Evolutionary conservation across 1,140 invertebrate genomes (phyloP).

Genomic region (Lordiphosa collinella): DNA sequence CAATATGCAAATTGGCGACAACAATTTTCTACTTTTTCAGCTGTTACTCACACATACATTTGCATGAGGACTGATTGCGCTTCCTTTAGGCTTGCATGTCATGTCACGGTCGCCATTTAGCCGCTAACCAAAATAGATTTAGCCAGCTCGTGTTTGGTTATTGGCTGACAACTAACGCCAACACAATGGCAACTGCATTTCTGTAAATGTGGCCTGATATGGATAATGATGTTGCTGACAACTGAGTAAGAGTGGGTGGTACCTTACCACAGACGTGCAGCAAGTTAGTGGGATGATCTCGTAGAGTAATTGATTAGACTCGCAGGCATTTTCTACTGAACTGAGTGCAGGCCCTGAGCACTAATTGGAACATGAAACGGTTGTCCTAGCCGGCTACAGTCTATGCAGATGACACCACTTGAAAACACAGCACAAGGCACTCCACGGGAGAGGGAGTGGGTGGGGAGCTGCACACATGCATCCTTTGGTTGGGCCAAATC

Average conservation of each 20-base stretch:
- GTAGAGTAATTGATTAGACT: conserved; percentile 71
- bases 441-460: not conserved
- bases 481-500: conserved; percentile 42
- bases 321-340: conserved; percentile 68
- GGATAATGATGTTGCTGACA: conserved; percentile 35
- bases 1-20: conserved; percentile 69
- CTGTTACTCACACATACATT: conserved; percentile 7
- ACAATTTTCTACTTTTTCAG: conserved; percentile 61
- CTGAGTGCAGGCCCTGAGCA: conserved; percentile 41
- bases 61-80: not conserved
- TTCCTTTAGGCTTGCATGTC: not conserved
- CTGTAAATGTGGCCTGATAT: conserved; percentile 13
- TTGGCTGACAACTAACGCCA: conserved; percentile 21
- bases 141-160: conserved; percentile 35
- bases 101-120: conserved; percentile 33
- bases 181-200: conserved; percentile 16
- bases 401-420: conserved; percentile 59
- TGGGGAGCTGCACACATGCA: conserved; percentile 13
- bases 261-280: conserved; percentile 6
- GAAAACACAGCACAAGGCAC: conserved; percentile 46
- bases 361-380: conserved; percentile 76
- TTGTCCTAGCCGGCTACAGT: conserved; percentile 18
- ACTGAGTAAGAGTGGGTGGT: not conserved
- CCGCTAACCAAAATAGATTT: conserved; percentile 40
- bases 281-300: conserved; percentile 7